Base-by-base conservation (phyloP, 1,140 invertebrate species). In the Pseudomyrmex dendroicus region DNA sequence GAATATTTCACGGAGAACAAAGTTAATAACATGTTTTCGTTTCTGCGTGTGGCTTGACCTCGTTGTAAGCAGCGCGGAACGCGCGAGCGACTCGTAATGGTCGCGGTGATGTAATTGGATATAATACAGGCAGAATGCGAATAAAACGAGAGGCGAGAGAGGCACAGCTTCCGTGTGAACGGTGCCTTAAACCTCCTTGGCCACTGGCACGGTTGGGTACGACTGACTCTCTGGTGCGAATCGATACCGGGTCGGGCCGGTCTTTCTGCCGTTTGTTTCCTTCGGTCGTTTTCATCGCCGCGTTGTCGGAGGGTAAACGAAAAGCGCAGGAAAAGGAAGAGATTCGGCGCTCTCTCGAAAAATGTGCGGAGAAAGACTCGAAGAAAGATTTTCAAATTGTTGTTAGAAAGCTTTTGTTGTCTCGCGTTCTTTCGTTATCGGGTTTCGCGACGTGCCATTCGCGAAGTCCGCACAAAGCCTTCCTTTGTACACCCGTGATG, bases 201-300 rank as follows among this genome's bases (percentile, higher is more conserved):
- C 73, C 82, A 68, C 78, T 84, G 88, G 90, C 83, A 89, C 85
- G 48, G 82, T 84, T 76, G 78, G 88, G 86, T 86, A 90, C 90
- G 87, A 73, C 82, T 64, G 78, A 87, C 73, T 84, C 73, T 84
- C 35, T 35, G 35, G 84, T 70, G 57, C 77, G 74, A 91, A 91
- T 91, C 90, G 87, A 91, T 91, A 90, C 73, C 63, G 52, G 84
- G 50, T 64, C 76, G 63, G 73, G 44, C 67, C 67, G 25, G 59
- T 46, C 82, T 76, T 76, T 83, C 73, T 66, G 57, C 63, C 46
- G 57, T 82, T 84, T 84, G 64, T 82, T 84, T 70, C 76, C 59
- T 85, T 68, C 84, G 63, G 62, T 63, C 46, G 50, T 57, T 25
- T 25, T 25, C 62, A 46, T 85, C 73, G 48, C 59, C 0, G 35